phyloP scores from a whole-genome alignment of 2,888 invertebrate species.

The Lasioglossum lativentre region DNA sequence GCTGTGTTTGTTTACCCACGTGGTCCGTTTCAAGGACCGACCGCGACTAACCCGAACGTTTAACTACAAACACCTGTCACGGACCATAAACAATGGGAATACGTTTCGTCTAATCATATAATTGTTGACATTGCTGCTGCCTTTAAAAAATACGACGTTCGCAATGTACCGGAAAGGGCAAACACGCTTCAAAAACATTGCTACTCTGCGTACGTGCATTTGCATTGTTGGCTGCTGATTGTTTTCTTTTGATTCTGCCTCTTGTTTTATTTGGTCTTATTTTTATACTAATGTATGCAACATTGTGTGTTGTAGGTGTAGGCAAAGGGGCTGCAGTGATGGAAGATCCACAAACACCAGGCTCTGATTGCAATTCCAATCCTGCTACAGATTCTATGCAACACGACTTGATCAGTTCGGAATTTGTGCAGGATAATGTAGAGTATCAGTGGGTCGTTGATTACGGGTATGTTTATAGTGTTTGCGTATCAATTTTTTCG shows the following conservation, averaged over 20 bases:
- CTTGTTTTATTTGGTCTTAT: background rate
- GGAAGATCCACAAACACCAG: slow-evolving; percentile 85
- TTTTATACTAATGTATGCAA: background rate
- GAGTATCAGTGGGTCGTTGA: slow-evolving; percentile 97
- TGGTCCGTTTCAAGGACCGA: background rate
- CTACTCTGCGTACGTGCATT: slow-evolving; percentile 25
- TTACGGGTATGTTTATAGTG: slow-evolving; percentile 87
- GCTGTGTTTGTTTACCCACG: background rate
- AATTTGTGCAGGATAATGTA: slow-evolving; percentile 93
- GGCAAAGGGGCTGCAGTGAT: slow-evolving; percentile 79
- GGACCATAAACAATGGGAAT: background rate
- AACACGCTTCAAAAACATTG: slow-evolving; percentile 28
- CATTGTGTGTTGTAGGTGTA: slow-evolving; percentile 69
- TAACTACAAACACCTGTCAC: slow-evolving; percentile 5
- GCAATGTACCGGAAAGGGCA: background rate
- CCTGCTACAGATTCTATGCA: slow-evolving; percentile 86
- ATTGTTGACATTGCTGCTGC: background rate
- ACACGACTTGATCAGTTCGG: slow-evolving; percentile 86
- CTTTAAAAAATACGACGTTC: background rate
- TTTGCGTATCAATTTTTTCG: background rate
- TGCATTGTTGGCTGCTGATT: background rate
- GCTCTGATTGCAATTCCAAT: slow-evolving; percentile 87
- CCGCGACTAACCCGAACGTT: background rate
- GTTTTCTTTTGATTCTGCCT: background rate
- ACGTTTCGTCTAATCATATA: background rate